These are phyloP conservation scores for Ardeotis arabs DNA, from an alignment of 2,113 vertebrate genomes.

Conservation along the genomic window DNA sequence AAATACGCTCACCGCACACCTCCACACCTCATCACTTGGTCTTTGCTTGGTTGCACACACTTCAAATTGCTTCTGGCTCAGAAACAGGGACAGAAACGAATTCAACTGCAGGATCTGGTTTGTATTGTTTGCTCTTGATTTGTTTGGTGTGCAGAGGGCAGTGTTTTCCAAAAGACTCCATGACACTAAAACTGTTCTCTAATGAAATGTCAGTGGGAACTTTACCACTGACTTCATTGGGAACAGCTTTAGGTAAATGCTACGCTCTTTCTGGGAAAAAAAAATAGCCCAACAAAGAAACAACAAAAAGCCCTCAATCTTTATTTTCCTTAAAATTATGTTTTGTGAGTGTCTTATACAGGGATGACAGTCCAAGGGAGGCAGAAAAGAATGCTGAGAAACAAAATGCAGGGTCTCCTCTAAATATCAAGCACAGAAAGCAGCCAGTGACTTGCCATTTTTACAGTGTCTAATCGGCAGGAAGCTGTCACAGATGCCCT, in stretches of 20 bases:
- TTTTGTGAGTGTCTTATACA: not conserved
- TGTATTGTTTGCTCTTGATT: not conserved
- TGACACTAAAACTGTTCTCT: not conserved
- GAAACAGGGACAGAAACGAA: not conserved
- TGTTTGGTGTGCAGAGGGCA: not conserved
- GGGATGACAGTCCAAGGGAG: not conserved
- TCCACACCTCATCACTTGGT: not conserved
- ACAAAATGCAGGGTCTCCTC: not conserved
- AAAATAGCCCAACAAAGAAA: not conserved
- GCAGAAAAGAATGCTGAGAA: not conserved
- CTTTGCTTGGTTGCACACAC: not conserved
- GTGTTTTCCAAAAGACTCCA: not conserved
- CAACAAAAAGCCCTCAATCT: not conserved
- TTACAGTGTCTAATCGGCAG: not conserved
- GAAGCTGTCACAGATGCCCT: conserved; percentile 2
- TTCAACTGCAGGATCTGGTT: not conserved
- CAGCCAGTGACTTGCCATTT: not conserved
- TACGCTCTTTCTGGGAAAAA: not conserved
- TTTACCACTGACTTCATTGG: not conserved
- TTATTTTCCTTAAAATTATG: not conserved
- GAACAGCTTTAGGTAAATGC: not conserved
- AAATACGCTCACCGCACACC: not conserved
- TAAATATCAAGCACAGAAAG: not conserved
- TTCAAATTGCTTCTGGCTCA: not conserved
- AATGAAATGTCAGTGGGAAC: not conserved